Base-by-base conservation (phyloP, 2,113 vertebrate genomes). In the Condylura cristata region DNA sequence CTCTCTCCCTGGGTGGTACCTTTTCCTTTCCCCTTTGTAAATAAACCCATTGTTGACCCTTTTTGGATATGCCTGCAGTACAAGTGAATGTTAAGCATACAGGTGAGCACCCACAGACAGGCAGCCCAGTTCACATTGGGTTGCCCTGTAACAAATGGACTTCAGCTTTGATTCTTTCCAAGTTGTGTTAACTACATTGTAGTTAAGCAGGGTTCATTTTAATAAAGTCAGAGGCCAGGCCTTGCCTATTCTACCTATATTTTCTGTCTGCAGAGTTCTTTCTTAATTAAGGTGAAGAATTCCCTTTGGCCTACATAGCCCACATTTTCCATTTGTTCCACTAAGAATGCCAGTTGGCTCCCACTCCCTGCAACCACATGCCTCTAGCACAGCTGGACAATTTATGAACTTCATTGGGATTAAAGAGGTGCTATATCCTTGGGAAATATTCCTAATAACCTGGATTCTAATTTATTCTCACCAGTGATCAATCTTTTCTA, bases 271-370 rank as follows among this genome's bases (percentile, higher is more conserved):
- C 75, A 76, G 88, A 81, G 41, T 71, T 88, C 86, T 93, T 96
- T 94, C 81, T 96, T 96, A 97, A 96, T 97, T 96, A 96, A 95
- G 76, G 41, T 94, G 61, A 96, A 91, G 92, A 95, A 96, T 97
- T 94, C 88, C 53, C 46, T 89, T 90, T 84, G 83, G 70, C 66
- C 94, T 71, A 56, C 30, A 3, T 24, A 39, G 86, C 60, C 86
- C 89, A 74, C 51, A 89, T 91, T 96, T 96, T 93, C 89, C 70
- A 72, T 65, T 96, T 91, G 48, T 94, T 97, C 94, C 91, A 86
- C 4, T 63, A 32, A 44, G 53, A 61, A 86, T n/a, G 93, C 96
- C 97, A 96, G 56, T 81, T 97, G 96, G 93, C 95, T 85, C 78
- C 82, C 13, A 61, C 46, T 16, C 63, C 44, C 75, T 91, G 24